Conservation (phyloP, 2,113 vertebrate species). For the Donacobius atricapilla region DNA sequence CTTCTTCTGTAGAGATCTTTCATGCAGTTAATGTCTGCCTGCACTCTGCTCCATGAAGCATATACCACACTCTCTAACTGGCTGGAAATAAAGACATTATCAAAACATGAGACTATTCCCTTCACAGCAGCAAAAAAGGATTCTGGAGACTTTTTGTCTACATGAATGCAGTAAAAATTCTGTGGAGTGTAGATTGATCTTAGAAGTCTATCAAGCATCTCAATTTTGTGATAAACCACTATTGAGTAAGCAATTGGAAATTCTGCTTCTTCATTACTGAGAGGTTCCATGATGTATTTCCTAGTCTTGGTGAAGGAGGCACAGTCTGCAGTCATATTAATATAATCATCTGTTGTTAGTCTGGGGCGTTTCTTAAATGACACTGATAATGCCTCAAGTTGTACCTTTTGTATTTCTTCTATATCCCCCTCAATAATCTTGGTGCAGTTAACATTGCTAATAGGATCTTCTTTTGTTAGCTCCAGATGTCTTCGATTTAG, state of each 20-base stretch:
- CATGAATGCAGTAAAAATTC: slow-evolving; percentile 83
- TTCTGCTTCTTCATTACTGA: slow-evolving; percentile 82
- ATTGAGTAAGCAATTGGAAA: slow-evolving; percentile 91
- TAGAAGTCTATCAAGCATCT: slow-evolving; percentile 87
- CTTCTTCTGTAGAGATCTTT: slow-evolving; percentile 78
- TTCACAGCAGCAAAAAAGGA: slow-evolving; percentile 74
- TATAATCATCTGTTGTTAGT: slow-evolving; percentile 74
- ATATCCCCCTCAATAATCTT: slow-evolving; percentile 78
- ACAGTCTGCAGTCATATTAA: slow-evolving; percentile 80
- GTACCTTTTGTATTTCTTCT: slow-evolving; percentile 75
- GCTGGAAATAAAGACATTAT: slow-evolving; percentile 85
- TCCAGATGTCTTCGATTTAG: slow-evolving; percentile 65
- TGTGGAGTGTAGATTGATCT: slow-evolving; percentile 80
- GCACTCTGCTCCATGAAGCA: slow-evolving; percentile 84
- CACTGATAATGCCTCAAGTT: slow-evolving; percentile 71
- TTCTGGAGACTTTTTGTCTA: slow-evolving; percentile 77
- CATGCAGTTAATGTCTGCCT: slow-evolving; percentile 94
- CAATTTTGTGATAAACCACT: slow-evolving; percentile 88
- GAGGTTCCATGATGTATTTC: slow-evolving; percentile 80
- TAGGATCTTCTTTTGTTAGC: slow-evolving; percentile 64
- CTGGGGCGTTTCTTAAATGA: slow-evolving; percentile 67
- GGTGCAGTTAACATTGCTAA: slow-evolving; percentile 76
- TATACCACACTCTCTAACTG: slow-evolving; percentile 81
- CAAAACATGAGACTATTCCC: slow-evolving; percentile 83
- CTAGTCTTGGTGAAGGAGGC: slow-evolving; percentile 74